Conservation (phyloP, 2,797 vertebrate genomes). For the Lagorchestes hirsutus region DNA sequence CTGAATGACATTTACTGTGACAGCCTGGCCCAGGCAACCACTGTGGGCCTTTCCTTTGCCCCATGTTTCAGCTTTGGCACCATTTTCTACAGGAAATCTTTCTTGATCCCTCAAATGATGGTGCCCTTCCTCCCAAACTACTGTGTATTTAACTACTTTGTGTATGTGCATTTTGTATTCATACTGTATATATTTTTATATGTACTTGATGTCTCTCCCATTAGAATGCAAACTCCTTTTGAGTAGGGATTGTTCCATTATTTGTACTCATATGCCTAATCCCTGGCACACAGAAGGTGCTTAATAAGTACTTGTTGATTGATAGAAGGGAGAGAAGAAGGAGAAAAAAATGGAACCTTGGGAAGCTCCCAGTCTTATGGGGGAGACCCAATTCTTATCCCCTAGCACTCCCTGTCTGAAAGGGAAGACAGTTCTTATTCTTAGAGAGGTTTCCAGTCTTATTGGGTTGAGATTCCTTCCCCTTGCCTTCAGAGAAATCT, state of each 20-base stretch:
- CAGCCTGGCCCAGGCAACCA: neutral
- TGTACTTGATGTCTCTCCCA: neutral
- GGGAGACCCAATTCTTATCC: neutral
- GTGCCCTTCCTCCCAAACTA: neutral
- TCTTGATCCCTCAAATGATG: neutral
- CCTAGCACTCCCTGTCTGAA: neutral
- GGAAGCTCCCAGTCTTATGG: neutral
- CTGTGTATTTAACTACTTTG: neutral
- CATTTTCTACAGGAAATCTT: neutral
- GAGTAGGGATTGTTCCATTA: neutral
- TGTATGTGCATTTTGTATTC: neutral
- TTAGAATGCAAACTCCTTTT: neutral
- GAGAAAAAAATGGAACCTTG: neutral
- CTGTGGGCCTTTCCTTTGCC: neutral
- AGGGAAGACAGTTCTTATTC: neutral
- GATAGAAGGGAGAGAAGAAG: neutral
- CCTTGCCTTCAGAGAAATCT: neutral
- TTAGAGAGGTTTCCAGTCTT: neutral
- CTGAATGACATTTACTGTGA: neutral
- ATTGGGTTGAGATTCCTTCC: neutral
- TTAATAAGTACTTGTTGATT: neutral
- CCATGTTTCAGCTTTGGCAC: neutral
- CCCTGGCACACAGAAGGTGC: neutral
- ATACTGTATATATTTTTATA: neutral
- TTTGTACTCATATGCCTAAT: neutral